A percentile compares a stretch with the other conserved stretches of the same genome.
phyloP scores from a whole-genome alignment of 2,797 vertebrate species.

The Pyrrhura leucotis region DNA sequence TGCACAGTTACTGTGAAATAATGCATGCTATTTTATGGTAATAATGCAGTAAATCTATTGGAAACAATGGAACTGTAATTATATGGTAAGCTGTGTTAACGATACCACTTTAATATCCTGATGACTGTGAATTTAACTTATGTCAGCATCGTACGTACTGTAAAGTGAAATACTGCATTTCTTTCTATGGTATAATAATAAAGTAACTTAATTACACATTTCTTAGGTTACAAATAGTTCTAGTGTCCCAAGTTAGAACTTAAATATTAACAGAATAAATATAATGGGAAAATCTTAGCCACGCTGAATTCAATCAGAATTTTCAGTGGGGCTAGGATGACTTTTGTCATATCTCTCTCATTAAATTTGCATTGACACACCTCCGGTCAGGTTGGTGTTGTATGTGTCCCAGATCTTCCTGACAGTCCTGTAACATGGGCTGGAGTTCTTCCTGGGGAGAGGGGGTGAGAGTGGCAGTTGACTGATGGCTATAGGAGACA shows the following conservation, averaged over 20 bases:
- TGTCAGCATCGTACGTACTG: background rate
- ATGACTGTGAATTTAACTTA: slow-evolving; percentile 52
- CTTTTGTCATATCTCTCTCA: background rate
- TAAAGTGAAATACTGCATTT: slow-evolving; percentile 36
- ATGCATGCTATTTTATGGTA: slow-evolving; percentile 67
- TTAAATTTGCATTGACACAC: slow-evolving; percentile 72
- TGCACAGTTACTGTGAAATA: slow-evolving; percentile 67
- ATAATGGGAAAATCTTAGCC: background rate
- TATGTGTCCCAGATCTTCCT: slow-evolving; percentile 79
- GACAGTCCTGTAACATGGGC: slow-evolving; percentile 92
- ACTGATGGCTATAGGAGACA: slow-evolving; percentile 97
- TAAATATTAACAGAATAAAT: background rate
- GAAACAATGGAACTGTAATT: slow-evolving; percentile 69
- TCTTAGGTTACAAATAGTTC: background rate
- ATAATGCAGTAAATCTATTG: slow-evolving; percentile 72
- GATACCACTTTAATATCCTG: slow-evolving; percentile 49
- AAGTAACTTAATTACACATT: background rate
- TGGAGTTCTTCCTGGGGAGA: slow-evolving; percentile 97
- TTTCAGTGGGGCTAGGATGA: background rate
- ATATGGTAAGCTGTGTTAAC: slow-evolving; percentile 61
- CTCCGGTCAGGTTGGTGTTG: slow-evolving; percentile 87
- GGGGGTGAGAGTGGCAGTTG: slow-evolving; percentile 96
- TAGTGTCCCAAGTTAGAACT: background rate
- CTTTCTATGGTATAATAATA: background rate
- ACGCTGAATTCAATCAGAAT: background rate